Evolutionary conservation across 2,113 vertebrate species (phyloP), one percentile per base, ranked within the genome.

Genomic region (Leiothrix lutea): DNA sequence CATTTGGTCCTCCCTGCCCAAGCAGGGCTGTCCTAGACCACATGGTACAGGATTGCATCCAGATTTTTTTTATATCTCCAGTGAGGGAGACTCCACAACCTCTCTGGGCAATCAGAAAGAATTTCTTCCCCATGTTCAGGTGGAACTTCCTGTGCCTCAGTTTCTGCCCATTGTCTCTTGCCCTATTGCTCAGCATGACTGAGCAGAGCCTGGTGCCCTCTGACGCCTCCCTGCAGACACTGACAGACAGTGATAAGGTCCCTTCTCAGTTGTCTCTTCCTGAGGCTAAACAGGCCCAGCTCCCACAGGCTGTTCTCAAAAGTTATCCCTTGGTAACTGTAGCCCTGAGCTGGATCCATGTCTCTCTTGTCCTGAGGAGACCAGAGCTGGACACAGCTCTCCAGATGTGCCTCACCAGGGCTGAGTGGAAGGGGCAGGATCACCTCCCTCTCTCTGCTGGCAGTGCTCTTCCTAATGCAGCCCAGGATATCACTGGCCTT

Each of bases 381-480:
- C 53, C 45, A 7, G 40, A 47, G 15, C 38, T 61, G 54, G 28
- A 11, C 38, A 36, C 15, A 21, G 33, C 8, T 4, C 8, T 48
- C 47, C 70, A 54, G 62, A 11, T 19, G 54, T 31, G 21, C 40
- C 35, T 90, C 12, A 11, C 25, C 18, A 61, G 25, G 12, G 47
- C 54, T 35, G 38, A 40, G 25, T 14, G 47, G n/a, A 35, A 10
- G 40, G 9, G 9, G 20, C n/a, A 69, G 78, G 29, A 69, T 61
- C 3, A 0, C 15, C 36, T 40, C 38, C 23, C 11, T 12, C 1
- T 0, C 14, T 6, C n/a, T 47, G 11, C 25, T 60, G 69, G 24
- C 44, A 44, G 0, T 44, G 26, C 3, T 45, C 23, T 29, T 64
- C 35, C 29, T 60, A 2, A 60, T 1, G 14, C 33, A 53, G 7